Evolutionary conservation across 2,888 invertebrate species (phyloP), one percentile per base, ranked within the genome.

Genomic region (Beris morrisii): DNA sequence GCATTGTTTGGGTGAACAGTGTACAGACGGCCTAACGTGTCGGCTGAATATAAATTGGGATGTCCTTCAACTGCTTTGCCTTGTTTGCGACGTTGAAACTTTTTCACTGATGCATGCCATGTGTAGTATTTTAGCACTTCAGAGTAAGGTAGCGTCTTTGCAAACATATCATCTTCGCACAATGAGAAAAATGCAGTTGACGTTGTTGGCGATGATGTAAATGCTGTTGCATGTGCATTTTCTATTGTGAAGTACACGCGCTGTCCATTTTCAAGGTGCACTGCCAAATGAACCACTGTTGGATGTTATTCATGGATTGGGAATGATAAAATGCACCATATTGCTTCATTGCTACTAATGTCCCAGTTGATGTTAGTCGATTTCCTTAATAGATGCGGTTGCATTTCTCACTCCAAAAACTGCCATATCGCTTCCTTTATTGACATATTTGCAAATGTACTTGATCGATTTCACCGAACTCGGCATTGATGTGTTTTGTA

Each of bases 361-460:
- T 28, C 67, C 67, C 22, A 54, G 59, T 61, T 67, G 63, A 55
- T 56, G 64, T 59, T 31, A 55, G 15, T 30, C 43, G 32, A 68
- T 63, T 55, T 66, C 59, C 4, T 67, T 56, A 48, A 54, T 48
- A 44, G 56, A 4, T 48, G 61, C 69, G 61, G 69, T 64, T 66
- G 67, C 71, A 22, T 22, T 22, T 22, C 22, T 3, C 56, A 74
- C 67, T 68, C 72, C 73, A 70, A 76, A 56, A 30, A 56, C 43
- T 56, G 43, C 56, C 76, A 76, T 75, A 69, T 79, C 77, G 68
- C 75, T 76, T 38, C 78, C 78, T 76, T 81, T 81, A 61, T 72
- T 78, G 44, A 82, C 76, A 72, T 81, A 82, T 72, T 80, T 79
- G 70, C 77, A 78, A 69, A 81, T 74, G 67, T 53, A 78, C 72